Percentiles rank a stretch among this genome's conserved stretches.
Conservation (phyloP, 2,113 vertebrate genomes). For the Argyrosomus japonicus region DNA sequence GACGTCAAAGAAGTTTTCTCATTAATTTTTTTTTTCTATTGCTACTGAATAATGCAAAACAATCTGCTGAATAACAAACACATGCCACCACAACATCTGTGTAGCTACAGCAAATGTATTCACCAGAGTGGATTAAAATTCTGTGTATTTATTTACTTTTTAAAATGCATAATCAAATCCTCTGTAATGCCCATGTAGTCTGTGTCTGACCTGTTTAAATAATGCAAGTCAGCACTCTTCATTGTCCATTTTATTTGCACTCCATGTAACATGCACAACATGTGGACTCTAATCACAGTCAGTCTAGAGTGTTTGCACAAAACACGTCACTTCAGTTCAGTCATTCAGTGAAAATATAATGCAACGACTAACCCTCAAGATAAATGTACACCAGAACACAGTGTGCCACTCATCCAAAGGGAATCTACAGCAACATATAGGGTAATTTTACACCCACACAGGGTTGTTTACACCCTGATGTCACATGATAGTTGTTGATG, state of each 20-base stretch:
- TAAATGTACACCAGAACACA: background rate
- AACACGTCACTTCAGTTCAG: background rate
- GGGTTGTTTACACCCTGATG: background rate
- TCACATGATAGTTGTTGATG: background rate
- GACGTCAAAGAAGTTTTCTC: background rate
- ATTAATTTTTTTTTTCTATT: background rate
- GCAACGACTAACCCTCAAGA: background rate
- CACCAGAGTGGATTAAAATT: background rate
- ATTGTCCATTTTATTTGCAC: background rate
- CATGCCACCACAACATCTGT: conserved; percentile 2
- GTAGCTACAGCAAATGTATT: background rate
- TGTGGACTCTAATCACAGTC: background rate
- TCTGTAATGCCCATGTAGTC: too few relatives aligned
- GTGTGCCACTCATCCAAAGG: background rate
- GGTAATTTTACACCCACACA: background rate
- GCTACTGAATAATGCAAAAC: conserved; percentile 25
- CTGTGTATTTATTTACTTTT: background rate
- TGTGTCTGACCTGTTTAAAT: background rate
- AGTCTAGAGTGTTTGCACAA: background rate
- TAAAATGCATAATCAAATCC: background rate
- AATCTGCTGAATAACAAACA: conserved; percentile 4
- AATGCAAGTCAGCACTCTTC: background rate
- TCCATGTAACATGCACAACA: background rate
- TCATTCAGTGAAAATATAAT: background rate
- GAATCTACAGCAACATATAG: background rate